These are phyloP conservation scores for Hydroisotoma schaefferi DNA, from an alignment of 2,888 invertebrate genomes.

Conservation along the genomic window DNA sequence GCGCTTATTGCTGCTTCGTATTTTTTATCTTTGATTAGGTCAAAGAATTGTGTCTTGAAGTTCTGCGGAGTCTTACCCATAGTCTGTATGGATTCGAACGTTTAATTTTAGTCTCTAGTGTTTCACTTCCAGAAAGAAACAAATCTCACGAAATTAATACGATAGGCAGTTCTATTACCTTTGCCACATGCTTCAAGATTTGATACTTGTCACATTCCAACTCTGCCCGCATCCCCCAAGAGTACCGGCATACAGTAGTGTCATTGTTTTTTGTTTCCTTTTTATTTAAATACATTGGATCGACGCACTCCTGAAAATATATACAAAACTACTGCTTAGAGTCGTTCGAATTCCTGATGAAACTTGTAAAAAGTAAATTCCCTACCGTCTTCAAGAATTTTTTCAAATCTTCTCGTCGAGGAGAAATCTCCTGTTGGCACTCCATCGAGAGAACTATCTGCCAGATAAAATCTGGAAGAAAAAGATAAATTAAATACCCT, in stretches of 20 bases:
- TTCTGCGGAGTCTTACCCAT: background rate
- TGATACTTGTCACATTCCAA: constrained; percentile 18
- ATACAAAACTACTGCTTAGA: background rate
- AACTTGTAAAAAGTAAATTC: background rate
- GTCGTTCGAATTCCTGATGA: background rate
- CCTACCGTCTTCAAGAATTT: constrained; percentile 19
- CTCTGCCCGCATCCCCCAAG: constrained; percentile 23
- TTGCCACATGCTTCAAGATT: constrained; percentile 15
- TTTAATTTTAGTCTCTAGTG: background rate
- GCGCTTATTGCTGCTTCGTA: background rate
- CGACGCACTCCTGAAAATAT: constrained; percentile 16
- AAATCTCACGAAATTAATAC: background rate
- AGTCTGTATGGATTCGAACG: background rate
- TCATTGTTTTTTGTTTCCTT: constrained; percentile 8
- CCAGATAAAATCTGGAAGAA: constrained; percentile 23
- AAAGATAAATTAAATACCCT: too few species aligned
- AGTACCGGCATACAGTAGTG: background rate
- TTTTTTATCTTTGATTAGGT: background rate
- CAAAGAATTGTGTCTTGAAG: constrained; percentile 9
- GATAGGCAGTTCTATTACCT: constrained; percentile 12
- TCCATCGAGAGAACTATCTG: background rate
- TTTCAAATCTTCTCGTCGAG: constrained; percentile 7
- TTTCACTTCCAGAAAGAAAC: background rate
- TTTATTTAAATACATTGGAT: constrained; percentile 13
- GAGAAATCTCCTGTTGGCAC: background rate